A percentile compares a stretch with the other conserved stretches of the same genome.
These are phyloP conservation scores for Drosophila pallidifrons DNA, from an alignment of 1,140 invertebrate genomes.

Conservation along the genomic window DNA sequence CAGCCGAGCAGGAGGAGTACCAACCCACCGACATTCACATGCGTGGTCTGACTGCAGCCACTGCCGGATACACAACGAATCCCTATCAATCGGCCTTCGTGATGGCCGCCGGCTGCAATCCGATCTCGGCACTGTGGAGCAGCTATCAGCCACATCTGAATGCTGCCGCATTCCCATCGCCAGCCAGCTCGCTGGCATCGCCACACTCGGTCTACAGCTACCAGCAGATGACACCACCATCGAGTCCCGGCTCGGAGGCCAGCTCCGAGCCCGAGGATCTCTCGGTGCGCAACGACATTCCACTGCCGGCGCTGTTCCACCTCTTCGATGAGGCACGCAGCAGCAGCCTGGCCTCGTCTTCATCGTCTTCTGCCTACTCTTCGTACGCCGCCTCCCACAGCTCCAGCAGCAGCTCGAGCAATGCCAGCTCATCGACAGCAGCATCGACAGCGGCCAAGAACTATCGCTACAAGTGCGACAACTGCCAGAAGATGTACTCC, in stretches of 20 bases:
- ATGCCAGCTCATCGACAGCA: not conserved
- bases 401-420: not conserved
- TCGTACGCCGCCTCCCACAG: slow-evolving; percentile 86
- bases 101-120: slow-evolving; percentile 79
- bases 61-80: slow-evolving; percentile 72
- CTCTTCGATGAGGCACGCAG: slow-evolving; percentile 79
- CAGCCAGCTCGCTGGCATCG: slow-evolving; percentile 71
- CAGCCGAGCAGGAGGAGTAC: slow-evolving; percentile 64
- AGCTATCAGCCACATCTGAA: slow-evolving; percentile 73
- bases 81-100: slow-evolving; percentile 79
- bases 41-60: slow-evolving; percentile 68
- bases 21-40: slow-evolving; percentile 72
- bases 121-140: slow-evolving; percentile 78
- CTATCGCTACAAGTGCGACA: slow-evolving; percentile 93
- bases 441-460: slow-evolving; percentile 81
- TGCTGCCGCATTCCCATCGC: slow-evolving; percentile 67
- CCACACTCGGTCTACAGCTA: slow-evolving; percentile 75
- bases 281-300: slow-evolving; percentile 79
- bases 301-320: slow-evolving; percentile 80
- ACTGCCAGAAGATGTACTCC: slow-evolving; percentile 97
- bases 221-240: slow-evolving; percentile 82
- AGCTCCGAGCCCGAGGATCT: slow-evolving; percentile 82
- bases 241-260: slow-evolving; percentile 77
- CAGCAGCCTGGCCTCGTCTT: slow-evolving; percentile 71
- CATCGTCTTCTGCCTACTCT: slow-evolving; percentile 84